Evolutionary conservation across 92 coral and sea anemone genomes (phyloP).

Genomic region (Paramuricea clavata): DNA sequence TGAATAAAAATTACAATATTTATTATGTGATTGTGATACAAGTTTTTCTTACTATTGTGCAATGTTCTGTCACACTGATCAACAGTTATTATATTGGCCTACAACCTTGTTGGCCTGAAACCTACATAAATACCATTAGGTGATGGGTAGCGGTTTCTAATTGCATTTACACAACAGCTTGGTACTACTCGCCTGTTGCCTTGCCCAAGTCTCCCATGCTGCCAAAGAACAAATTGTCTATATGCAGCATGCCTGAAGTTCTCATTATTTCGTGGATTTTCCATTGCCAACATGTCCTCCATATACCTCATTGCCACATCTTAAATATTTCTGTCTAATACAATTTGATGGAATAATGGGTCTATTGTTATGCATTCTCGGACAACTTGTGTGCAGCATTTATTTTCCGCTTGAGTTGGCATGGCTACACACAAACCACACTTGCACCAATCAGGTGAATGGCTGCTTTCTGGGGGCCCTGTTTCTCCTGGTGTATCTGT

Average conservation of each 20-base stretch:
- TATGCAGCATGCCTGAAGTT: conserved; percentile 47
- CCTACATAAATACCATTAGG: conserved; percentile 34
- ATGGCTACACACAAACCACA: conserved; percentile 19
- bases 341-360: conserved; percentile 44
- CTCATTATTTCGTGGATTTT: conserved; percentile 50
- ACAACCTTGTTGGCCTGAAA: conserved; percentile 40
- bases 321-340: conserved; percentile 2
- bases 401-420: background rate
- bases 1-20: too few relatives aligned
- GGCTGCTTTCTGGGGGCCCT: background rate
- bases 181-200: conserved; percentile 34
- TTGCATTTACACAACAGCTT: conserved; percentile 40
- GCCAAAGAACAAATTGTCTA: conserved; percentile 9
- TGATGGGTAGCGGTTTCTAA: conserved; percentile 17
- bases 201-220: conserved; percentile 29
- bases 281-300: conserved; percentile 5
- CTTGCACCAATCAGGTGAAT: conserved; percentile 42
- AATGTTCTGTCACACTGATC: too few relatives aligned
- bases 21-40: too few relatives aligned
- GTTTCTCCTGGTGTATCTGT: background rate
- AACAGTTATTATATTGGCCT: background rate
- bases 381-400: conserved; percentile 32
- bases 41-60: too few relatives aligned
- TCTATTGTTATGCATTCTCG: conserved; percentile 30
- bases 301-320: conserved; percentile 3